Evolutionary conservation across 2,797 vertebrate species (phyloP).

Genomic region (Aphelocoma californica): DNA sequence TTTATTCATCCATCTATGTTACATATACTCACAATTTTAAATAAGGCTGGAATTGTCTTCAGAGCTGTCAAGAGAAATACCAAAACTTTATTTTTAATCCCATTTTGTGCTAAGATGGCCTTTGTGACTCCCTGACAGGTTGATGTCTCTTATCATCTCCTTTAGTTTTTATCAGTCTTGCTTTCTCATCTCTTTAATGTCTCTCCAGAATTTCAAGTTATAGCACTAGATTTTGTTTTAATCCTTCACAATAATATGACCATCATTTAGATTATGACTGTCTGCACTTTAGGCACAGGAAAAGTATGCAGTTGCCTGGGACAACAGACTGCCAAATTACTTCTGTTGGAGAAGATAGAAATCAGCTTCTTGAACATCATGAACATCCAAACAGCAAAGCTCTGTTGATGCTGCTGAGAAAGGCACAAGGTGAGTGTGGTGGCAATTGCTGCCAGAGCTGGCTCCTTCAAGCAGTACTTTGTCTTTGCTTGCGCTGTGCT

Average conservation of each 20-base stretch:
- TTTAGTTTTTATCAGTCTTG: background rate
- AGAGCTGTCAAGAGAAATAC: background rate
- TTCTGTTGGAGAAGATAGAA: background rate
- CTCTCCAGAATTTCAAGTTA: background rate
- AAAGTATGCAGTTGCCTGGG: background rate
- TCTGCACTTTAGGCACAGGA: background rate
- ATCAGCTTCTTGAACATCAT: background rate
- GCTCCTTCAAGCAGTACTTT: background rate
- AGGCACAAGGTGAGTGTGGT: background rate
- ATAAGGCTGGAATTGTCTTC: background rate
- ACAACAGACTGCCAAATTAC: conserved; percentile 14
- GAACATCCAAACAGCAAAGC: background rate
- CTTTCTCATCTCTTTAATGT: background rate
- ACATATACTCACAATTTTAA: background rate
- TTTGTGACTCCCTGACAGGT: background rate
- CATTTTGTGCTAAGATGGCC: background rate
- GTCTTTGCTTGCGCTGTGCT: background rate
- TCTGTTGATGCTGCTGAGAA: background rate
- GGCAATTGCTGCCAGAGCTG: background rate
- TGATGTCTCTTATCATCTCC: background rate
- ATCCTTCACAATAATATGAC: background rate
- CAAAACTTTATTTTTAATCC: background rate
- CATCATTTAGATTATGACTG: background rate
- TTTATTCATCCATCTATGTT: background rate
- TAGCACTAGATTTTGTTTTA: background rate